These are phyloP conservation scores for Upupa epops DNA, from an alignment of 2,113 vertebrate species.

Conservation along the genomic window DNA sequence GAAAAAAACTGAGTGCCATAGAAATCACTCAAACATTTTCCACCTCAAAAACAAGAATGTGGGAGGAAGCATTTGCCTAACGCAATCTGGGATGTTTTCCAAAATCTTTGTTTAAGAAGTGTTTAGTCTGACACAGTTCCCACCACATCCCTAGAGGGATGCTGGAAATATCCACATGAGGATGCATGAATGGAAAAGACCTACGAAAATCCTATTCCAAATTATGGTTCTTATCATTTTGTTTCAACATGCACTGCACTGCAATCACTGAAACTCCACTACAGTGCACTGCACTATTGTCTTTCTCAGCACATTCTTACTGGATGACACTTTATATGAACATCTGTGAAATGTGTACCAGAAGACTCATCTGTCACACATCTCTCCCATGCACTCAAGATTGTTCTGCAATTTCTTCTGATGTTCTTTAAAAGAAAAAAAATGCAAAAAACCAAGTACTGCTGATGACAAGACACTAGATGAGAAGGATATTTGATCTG, in stretches of 20 bases:
- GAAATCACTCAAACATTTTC: conserved; percentile 35
- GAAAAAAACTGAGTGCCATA: background rate
- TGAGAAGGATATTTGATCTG: conserved; percentile 21
- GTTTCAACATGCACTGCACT: background rate
- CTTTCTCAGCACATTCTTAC: conserved; percentile 37
- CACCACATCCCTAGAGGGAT: conserved; percentile 2
- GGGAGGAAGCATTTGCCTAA: conserved; percentile 38
- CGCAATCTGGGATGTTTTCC: conserved; percentile 35
- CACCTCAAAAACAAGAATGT: background rate
- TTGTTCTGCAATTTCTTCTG: background rate
- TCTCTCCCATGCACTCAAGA: background rate
- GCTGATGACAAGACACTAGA: conserved; percentile 17
- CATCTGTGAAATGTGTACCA: background rate
- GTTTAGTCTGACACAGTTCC: conserved; percentile 55
- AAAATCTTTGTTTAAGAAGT: conserved; percentile 45
- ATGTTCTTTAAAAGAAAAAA: background rate
- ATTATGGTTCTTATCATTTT: background rate
- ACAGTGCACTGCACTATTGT: background rate
- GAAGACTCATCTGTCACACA: conserved; percentile 27
- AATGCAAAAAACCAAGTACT: background rate
- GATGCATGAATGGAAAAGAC: background rate
- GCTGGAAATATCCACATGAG: background rate
- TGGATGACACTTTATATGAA: background rate
- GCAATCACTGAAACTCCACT: background rate
- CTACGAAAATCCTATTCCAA: background rate